Evolutionary conservation across 1,140 invertebrate genomes (phyloP), one percentile per base, ranked within the genome.

Genomic region (Lithobius niger): DNA sequence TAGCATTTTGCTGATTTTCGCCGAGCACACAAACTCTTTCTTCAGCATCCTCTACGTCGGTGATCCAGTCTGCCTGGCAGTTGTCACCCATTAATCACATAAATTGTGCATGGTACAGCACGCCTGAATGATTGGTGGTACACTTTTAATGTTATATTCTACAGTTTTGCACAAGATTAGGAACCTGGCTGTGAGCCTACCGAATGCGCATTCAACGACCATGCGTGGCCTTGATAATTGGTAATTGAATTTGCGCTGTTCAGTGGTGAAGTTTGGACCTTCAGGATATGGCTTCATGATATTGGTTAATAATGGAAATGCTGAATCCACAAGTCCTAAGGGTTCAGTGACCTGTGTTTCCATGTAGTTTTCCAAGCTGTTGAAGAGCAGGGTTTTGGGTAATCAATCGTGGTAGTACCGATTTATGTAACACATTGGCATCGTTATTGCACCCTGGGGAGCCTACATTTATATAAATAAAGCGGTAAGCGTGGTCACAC

Each of bases 371-470:
- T 4, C 16, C 4, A 21, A 25, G 3, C 4, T 27, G 21, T 51
- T 6, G 4, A 27, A 27, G 6, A 4, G 6, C 4, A 27, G 13
- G n/a, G 24, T 6, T 27, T 10, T 51, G 6, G 4, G 4, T 4
- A 4, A 51, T 27, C 24, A 51, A 27, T 10, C 3, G n/a, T 28
- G 25, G 27, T 6, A 51, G 24, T 3, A 6, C 16, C 3, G 49
- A 51, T 25, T n/a, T 51, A 19, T 31, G 6, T 4, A 47, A 47
- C 6, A 47, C 22, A 24, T 47, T 18, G 6, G 45, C 45, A 47
- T 47, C 45, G 22, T 47, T 47, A 24, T 47, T 47, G 13, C 49
- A 27, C 19, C 49, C 49, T 51, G 49, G 49, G 21, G 49, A 31
- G 6, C 49, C 49, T 25, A 13, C 3, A 27, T 51, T 51, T 10